These are phyloP conservation scores for Acanthaster planci DNA, from an alignment of 35 echinoderm and acorn worm species.

Conservation along the genomic window DNA sequence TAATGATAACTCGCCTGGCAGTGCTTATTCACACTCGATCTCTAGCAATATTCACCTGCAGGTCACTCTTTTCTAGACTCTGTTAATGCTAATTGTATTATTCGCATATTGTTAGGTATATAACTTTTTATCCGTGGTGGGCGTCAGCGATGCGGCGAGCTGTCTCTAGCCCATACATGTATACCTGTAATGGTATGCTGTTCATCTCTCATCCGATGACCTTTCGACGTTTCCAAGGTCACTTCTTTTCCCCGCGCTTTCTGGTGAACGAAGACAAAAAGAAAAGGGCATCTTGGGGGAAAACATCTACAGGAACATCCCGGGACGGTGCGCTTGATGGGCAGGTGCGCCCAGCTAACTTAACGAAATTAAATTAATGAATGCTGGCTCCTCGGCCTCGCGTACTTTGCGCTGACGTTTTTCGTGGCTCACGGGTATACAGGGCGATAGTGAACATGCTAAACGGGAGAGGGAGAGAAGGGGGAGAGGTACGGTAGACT, in stretches of 20 bases:
- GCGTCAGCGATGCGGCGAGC: background rate
- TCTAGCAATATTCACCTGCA: background rate
- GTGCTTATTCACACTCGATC: background rate
- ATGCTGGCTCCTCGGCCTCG: constrained; percentile 23
- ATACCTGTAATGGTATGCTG: background rate
- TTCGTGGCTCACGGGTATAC: constrained; percentile 28
- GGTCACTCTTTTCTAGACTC: background rate
- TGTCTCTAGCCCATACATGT: too few species aligned
- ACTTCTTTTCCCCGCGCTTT: constrained; percentile 9
- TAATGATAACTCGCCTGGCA: background rate
- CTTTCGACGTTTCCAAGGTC: constrained; percentile 19
- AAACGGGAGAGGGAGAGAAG: constrained; percentile 20
- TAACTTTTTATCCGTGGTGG: background rate
- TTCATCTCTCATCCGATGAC: background rate
- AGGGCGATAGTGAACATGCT: constrained; percentile 7
- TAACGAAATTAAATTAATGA: constrained; percentile 49
- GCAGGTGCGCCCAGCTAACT: constrained; percentile 42
- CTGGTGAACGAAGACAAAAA: background rate
- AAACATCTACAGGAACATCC: background rate
- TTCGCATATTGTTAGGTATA: background rate
- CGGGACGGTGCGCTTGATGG: constrained; percentile 2
- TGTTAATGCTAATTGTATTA: constrained; percentile 11
- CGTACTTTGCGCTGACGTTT: constrained; percentile 27
- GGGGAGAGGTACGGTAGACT: background rate
- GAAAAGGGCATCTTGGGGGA: background rate